Evolutionary conservation across 2,113 vertebrate species (phyloP).

Genomic region (Asarcornis scutulata): DNA sequence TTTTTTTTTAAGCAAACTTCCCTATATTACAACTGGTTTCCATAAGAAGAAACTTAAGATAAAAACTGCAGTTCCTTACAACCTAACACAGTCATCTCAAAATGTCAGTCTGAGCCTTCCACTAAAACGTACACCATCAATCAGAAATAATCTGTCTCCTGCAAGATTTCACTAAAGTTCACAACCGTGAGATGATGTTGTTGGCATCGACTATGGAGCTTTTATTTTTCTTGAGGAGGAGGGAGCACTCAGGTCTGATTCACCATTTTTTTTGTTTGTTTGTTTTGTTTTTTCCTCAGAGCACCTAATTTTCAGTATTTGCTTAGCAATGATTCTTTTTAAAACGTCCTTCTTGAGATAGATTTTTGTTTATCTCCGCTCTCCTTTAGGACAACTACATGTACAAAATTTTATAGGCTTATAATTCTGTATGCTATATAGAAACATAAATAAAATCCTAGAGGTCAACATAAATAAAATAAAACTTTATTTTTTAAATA

Average conservation of each 20-base stretch:
- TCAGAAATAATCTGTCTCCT: conserved; percentile 50
- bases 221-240: conserved; percentile 19
- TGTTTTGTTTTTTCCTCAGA: not conserved
- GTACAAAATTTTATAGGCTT: conserved; percentile 22
- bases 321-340: conserved; percentile 33
- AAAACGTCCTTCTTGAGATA: conserved; percentile 5
- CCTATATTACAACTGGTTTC: conserved; percentile 20
- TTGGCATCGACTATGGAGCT: not conserved
- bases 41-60: conserved; percentile 1
- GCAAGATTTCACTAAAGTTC: conserved; percentile 37
- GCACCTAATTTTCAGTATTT: not conserved
- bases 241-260: conserved; percentile 1
- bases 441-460: conserved; percentile 80
- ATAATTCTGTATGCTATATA: not conserved
- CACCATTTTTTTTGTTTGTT: not conserved
- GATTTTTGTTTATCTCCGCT: not conserved
- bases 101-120: conserved; percentile 40
- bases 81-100: conserved; percentile 27
- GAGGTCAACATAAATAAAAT: conserved; percentile 85
- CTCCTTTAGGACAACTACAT: not conserved
- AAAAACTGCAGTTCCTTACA: conserved; percentile 8
- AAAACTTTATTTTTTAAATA: conserved; percentile 83
- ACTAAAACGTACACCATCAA: conserved; percentile 57
- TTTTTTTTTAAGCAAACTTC: not conserved
- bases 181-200: conserved; percentile 41